Evolutionary conservation across 1,140 invertebrate species (phyloP).

Genomic region (Achatina immaculata): DNA sequence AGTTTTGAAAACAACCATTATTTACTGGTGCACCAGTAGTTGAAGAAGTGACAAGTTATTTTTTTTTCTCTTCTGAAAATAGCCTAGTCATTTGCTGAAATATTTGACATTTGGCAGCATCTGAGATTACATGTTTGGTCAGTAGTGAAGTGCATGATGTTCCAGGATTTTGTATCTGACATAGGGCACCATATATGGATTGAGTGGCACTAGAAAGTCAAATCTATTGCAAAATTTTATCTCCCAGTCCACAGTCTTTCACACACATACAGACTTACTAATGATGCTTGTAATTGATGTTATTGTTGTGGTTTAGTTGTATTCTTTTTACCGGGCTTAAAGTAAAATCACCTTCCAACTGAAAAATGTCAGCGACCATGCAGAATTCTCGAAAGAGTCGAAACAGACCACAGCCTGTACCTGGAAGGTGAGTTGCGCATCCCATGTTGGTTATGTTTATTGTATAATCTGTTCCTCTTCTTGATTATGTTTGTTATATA

Average conservation of each 20-base stretch:
- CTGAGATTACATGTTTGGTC: too few relatives aligned
- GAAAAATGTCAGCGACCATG: not conserved
- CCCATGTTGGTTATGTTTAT: too few relatives aligned
- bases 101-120: too few relatives aligned
- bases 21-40: too few relatives aligned
- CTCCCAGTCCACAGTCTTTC: not conserved
- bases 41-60: too few relatives aligned
- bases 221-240: not conserved
- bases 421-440: constrained; percentile 10
- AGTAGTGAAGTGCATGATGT: not conserved
- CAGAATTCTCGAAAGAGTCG: not conserved
- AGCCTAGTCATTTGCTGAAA: too few relatives aligned
- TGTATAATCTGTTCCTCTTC: too few relatives aligned
- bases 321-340: not conserved
- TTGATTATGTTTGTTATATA: too few relatives aligned
- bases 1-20: too few relatives aligned
- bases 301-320: not conserved
- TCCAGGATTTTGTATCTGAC: not conserved
- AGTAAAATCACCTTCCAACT: not conserved
- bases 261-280: not conserved
- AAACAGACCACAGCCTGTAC: constrained; percentile 9
- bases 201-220: not conserved
- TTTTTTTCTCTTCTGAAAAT: too few relatives aligned
- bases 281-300: not conserved
- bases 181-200: not conserved